Percentiles rank a stretch among this genome's conserved stretches.
Conservation (phyloP, 2,797 vertebrate species). For the Protonibea diacanthus region DNA sequence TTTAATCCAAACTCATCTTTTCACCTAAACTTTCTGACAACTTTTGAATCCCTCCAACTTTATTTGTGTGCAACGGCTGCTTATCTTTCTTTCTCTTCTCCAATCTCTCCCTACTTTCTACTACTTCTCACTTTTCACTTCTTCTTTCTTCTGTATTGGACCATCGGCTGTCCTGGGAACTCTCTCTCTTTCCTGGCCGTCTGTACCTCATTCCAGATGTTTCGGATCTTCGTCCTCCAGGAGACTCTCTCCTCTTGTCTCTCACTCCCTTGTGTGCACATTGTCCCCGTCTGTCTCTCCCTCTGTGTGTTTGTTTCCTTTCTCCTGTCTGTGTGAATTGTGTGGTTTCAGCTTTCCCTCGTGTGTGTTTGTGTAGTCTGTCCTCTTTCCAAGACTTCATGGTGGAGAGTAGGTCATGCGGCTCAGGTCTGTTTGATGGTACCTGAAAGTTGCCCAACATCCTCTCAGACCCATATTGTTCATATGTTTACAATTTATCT, state of each 20-base stretch:
- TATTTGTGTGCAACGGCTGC: not conserved
- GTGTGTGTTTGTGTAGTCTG: not conserved
- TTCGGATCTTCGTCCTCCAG: not conserved
- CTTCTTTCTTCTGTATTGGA: too few species aligned
- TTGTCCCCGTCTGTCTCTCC: too few species aligned
- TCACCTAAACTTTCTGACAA: not conserved
- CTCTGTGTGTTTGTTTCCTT: not conserved
- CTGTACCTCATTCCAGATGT: not conserved
- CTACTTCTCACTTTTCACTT: not conserved
- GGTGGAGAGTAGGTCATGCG: not conserved
- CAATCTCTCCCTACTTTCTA: not conserved
- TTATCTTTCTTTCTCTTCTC: not conserved
- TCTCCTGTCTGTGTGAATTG: not conserved
- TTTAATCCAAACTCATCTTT: not conserved
- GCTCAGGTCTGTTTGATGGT: not conserved
- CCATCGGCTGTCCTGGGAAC: not conserved
- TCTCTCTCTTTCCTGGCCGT: not conserved
- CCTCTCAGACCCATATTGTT: not conserved
- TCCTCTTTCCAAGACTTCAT: not conserved
- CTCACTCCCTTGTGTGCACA: not conserved
- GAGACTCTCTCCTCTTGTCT: conserved; percentile 5
- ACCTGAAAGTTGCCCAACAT: not conserved
- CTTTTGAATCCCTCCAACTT: not conserved
- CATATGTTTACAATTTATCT: not conserved
- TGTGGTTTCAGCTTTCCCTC: not conserved